Evolutionary conservation across 2,888 invertebrate genomes (phyloP), one percentile per base, ranked within the genome.

Genomic region (Nomada lathburiana): DNA sequence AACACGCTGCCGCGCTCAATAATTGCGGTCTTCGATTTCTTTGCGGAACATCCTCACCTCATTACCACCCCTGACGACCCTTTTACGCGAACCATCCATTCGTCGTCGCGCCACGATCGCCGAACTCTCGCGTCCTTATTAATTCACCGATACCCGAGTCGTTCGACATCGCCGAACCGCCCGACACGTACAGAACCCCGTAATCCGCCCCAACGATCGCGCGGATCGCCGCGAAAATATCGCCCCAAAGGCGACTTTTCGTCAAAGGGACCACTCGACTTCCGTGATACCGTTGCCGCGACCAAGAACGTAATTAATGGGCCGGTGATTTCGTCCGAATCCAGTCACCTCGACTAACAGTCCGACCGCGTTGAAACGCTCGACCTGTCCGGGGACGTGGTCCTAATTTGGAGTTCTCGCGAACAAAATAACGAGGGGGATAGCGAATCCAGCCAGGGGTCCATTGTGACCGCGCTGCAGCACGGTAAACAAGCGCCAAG

Each of bases 261-360:
- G 23, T 16, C 11, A 23, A 42, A 60, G 59, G 73, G 26, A 44
- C 52, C 59, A 52, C 50, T 44, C 59, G 64, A 65, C 26, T 20
- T 36, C 47, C 42, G 68, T 47, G 76, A 64, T 69, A 69, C 59
- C 69, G 59, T 76, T 70, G 50, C 70, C 53, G 26, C 29, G 11
- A 7, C 62, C 47, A 53, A 68, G 26, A 65, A 44, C 55, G 55
- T 76, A 79, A 79, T 79, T 74, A 78, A 78, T 68, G 73, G 67
- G 11, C 44, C 47, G 62, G 44, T 52, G 69, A 76, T 69, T 69
- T 29, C 55, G 26, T 65, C 29, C 44, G 71, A 53, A 64, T 42
- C 26, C 69, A 60, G 73, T 23, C 65, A 20, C 11, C 47, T 13
- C 16, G 11, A 18, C 59, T 23, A 36, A 72, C 62, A 53, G 62